A percentile compares a stretch with the other conserved stretches of the same genome.
These are phyloP conservation scores for Drosophila paucipuncta DNA, from an alignment of 2,888 invertebrate genomes.

Conservation along the genomic window DNA sequence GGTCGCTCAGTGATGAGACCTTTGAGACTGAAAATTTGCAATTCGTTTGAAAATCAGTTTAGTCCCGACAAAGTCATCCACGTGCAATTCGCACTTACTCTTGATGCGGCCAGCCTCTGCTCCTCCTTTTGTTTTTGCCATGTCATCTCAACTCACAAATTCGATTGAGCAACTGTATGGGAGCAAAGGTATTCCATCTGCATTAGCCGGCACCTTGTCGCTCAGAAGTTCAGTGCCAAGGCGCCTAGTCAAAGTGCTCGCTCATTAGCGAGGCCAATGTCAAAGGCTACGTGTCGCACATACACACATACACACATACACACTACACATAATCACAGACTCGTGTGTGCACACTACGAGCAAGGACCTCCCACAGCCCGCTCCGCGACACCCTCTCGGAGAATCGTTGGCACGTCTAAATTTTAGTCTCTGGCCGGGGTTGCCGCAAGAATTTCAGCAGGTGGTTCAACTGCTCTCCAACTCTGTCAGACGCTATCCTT, in stretches of 20 bases:
- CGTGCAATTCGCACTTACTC: neutral
- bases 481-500: slow-evolving; percentile 35
- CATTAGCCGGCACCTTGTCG: slow-evolving; percentile 37
- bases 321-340: slow-evolving; percentile 5
- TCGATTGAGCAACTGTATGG: slow-evolving; percentile 6
- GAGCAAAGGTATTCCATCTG: slow-evolving; percentile 15
- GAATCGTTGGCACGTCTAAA: slow-evolving; percentile 47
- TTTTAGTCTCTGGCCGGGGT: slow-evolving; percentile 45
- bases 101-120: neutral
- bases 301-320: slow-evolving; percentile 7
- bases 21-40: neutral
- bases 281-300: slow-evolving; percentile 75
- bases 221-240: slow-evolving; percentile 69
- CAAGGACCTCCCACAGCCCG: neutral
- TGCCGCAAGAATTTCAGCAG: slow-evolving; percentile 54
- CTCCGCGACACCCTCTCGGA: neutral
- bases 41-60: slow-evolving; percentile 5
- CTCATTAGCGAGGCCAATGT: slow-evolving; percentile 78
- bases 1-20: neutral
- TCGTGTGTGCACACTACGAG: neutral
- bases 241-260: slow-evolving; percentile 67
- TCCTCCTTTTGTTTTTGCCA: slow-evolving; percentile 24
- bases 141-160: neutral
- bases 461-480: slow-evolving; percentile 44
- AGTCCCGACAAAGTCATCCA: neutral